Evolutionary conservation across 2,797 vertebrate genomes (phyloP), one percentile per base, ranked within the genome.

Genomic region (Falco concolor): DNA sequence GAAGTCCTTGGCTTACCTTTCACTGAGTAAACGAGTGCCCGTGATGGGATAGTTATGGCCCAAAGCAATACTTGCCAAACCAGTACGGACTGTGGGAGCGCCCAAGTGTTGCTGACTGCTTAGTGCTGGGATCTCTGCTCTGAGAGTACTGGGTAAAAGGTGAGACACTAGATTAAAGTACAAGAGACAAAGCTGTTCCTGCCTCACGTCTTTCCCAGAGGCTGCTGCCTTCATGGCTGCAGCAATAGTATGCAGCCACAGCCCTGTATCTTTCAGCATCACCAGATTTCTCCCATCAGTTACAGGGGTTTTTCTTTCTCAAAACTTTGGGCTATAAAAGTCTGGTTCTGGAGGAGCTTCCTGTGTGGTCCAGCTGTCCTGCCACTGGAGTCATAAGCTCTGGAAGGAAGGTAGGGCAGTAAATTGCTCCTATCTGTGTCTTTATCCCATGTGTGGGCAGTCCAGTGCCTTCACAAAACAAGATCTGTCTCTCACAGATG

Each of bases 181-280:
- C 2, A 2, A 60, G 84, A 76, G 24, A 56, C n/a, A 61, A 84
- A 90, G 63, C 50, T 28, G 28, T 75, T 93, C 74, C 49, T 60
- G 65, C 67, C 74, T 79, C 50, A 4, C 54, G 57, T 56, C 40
- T 57, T 86, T 85, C 64, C 47, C 85, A 90, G 44, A 32, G 30
- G 4, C 18, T 47, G 73, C 30, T 74, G 53, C 34, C 32, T 69
- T 21, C 9, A 5, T n/a, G 53, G 47, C 65, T 87, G 30, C 38
- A 68, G 13, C 21, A 27, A 6, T 12, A 42, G 5, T 4, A 4
- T 59, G 4, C 36, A 76, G 9, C 56, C 24, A 2, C 3, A 0
- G 50, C 57, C 27, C 72, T 32, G 9, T 13, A 28, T 7, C 4
- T 54, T 72, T 59, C 78, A 82, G 13, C 50, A 30, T 73, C 6